Evolutionary conservation across 2,113 vertebrate genomes (phyloP), one percentile per base, ranked within the genome.

Genomic region (Polypterus bichir): DNA sequence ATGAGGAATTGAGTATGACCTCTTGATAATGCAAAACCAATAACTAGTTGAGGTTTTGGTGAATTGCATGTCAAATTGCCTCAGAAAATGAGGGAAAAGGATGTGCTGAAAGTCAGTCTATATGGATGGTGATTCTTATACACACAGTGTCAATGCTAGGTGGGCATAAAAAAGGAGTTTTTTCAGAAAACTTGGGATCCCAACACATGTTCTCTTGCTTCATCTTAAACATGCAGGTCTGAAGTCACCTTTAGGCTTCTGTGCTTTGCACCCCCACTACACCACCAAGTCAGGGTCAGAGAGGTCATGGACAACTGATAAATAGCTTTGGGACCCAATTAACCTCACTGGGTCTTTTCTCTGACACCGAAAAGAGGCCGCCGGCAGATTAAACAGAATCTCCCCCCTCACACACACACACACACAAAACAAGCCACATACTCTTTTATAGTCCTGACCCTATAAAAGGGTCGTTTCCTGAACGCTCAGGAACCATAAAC

Each of bases 401-500:
- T 81, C 79, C 73, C 76, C 78, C 77, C 76, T 27, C 73, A 79
- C 80, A 77, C 82, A 78, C 83, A 81, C 82, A 81, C 78, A 68
- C 73, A 79, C 77, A 81, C 80, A 69, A 69, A 72, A 71, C 65
- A 69, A 67, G 66, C 65, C 65, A 64, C 75, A 83, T 82, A 85
- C 84, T 86, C 87, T 92, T 93, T 92, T 93, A 92, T 88, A 87
- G 88, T 89, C 85, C 83, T 90, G 85, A 81, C 85, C 88, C 89
- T 88, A 88, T 92, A 90, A 92, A 92, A 87, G 83, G 84, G 83
- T 79, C 77, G 85, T 86, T 88, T 86, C 82, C 88, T 91, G 85
- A 85, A 88, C 84, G 86, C 87, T 88, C 81, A 91, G 87, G 88
- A 88, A 88, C 83, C 90, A 92, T 94, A 92, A 93, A 93, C 81